A percentile compares a stretch with the other conserved stretches of the same genome.
phyloP scores from a whole-genome alignment of 2,888 invertebrate genomes.

The Volucella bombylans region DNA sequence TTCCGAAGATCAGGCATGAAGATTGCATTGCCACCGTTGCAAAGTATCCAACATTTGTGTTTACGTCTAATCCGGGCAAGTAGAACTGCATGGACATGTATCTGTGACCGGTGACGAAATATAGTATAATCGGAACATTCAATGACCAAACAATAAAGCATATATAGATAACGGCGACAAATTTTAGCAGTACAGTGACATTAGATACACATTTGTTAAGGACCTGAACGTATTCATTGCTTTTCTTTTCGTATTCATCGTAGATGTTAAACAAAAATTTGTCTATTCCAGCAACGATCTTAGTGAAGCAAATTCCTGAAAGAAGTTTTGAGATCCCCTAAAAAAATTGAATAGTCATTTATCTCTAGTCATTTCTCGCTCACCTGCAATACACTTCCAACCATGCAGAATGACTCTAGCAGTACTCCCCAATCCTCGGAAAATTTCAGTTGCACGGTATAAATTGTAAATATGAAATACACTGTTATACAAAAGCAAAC shows the following conservation, averaged over 20 bases:
- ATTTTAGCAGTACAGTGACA: background rate
- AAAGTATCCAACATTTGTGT: constrained; percentile 70
- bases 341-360: background rate
- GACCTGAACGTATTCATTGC: background rate
- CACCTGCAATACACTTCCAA: constrained; percentile 59
- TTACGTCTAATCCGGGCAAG: constrained; percentile 74
- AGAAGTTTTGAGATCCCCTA: constrained; percentile 59
- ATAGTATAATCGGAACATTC: constrained; percentile 47
- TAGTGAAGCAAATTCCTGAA: background rate
- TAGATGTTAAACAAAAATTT: constrained; percentile 21
- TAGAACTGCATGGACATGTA: constrained; percentile 75
- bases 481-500: constrained; percentile 31
- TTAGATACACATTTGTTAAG: constrained; percentile 10
- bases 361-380: background rate
- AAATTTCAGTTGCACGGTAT: constrained; percentile 44
- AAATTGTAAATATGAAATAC: constrained; percentile 54
- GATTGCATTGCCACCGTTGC: constrained; percentile 70
- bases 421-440: constrained; percentile 30
- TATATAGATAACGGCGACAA: background rate
- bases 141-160: constrained; percentile 12
- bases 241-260: constrained; percentile 25
- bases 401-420: constrained; percentile 61
- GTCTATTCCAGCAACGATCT: background rate
- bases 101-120: constrained; percentile 38
- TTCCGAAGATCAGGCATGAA: constrained; percentile 57